These are phyloP conservation scores for Neelides folsomi DNA, from an alignment of 2,888 invertebrate genomes.

Conservation along the genomic window DNA sequence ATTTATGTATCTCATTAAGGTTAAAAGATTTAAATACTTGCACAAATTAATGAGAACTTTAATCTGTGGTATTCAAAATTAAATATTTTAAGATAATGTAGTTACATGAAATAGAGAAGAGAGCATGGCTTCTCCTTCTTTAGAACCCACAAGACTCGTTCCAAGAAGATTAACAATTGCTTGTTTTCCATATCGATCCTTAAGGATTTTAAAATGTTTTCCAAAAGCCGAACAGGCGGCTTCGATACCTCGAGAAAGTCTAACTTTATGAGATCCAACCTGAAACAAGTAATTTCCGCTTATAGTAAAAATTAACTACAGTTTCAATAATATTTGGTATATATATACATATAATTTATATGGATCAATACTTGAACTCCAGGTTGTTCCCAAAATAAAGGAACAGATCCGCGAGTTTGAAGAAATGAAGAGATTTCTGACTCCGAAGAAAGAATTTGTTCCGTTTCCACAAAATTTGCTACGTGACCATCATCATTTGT, in stretches of 20 bases:
- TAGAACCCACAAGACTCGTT: constrained; percentile 75
- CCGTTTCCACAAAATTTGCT: constrained; percentile 99
- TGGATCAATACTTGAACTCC: constrained; percentile 61
- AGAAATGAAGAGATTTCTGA: constrained; percentile 79
- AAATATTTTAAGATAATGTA: constrained; percentile 1
- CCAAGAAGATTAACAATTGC: constrained; percentile 86
- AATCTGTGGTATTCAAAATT: not conserved
- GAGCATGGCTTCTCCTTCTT: constrained; percentile 92
- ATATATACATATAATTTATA: constrained; percentile 6
- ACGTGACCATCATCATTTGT: constrained; percentile 98
- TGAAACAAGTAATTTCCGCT: constrained; percentile 34
- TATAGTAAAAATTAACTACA: constrained; percentile 1
- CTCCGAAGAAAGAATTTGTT: constrained; percentile 88
- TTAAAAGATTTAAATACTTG: not conserved
- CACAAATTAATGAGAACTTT: not conserved
- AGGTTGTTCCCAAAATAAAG: constrained; percentile 98
- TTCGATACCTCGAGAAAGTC: constrained; percentile 89
- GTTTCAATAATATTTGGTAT: constrained; percentile 5
- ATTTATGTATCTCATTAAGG: too few relatives aligned
- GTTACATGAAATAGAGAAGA: constrained; percentile 75
- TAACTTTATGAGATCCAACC: constrained; percentile 97
- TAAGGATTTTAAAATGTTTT: constrained; percentile 71
- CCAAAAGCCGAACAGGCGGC: constrained; percentile 86
- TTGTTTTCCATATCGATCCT: constrained; percentile 78
- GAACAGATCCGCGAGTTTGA: constrained; percentile 90